Percentiles rank a stretch among this genome's conserved stretches.
Conservation (phyloP, 2,797 vertebrate genomes). For the Falco berigora region DNA sequence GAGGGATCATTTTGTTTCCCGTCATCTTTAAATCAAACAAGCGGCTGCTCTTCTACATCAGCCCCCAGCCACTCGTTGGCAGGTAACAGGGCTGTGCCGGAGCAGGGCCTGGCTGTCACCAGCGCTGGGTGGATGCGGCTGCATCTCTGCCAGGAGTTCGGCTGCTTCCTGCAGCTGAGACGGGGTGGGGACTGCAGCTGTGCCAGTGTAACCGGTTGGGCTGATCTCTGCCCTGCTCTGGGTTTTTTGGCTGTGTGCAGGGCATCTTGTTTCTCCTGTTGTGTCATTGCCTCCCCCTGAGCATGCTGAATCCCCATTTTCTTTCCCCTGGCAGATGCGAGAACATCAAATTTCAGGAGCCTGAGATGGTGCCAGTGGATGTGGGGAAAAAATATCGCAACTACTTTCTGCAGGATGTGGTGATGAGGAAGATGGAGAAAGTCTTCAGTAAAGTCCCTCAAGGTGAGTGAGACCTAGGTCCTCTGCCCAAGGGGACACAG, state of each 20-base stretch:
- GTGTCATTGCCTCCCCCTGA: neutral
- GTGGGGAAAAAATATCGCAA: slow-evolving; percentile 68
- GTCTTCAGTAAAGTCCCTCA: slow-evolving; percentile 42
- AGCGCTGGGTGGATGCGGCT: too few species aligned
- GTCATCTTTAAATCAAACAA: neutral
- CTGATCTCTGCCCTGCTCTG: neutral
- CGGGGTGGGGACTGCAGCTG: neutral
- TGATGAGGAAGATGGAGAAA: slow-evolving; percentile 74
- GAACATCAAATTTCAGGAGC: slow-evolving; percentile 71
- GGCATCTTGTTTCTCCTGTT: neutral
- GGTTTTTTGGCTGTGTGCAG: neutral
- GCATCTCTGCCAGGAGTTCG: neutral
- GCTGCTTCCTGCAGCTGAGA: neutral
- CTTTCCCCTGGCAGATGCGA: slow-evolving; percentile 49
- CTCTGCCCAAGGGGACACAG: neutral
- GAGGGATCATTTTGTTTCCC: neutral
- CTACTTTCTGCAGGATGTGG: slow-evolving; percentile 71
- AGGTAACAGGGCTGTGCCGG: neutral
- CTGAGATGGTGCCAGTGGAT: slow-evolving; percentile 66
- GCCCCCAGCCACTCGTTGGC: too few species aligned
- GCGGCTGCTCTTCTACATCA: neutral
- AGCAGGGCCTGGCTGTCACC: neutral
- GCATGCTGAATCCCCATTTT: neutral
- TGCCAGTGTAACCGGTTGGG: neutral
- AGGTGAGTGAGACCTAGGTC: neutral